Evolutionary conservation across 2,113 vertebrate genomes (phyloP), one percentile per base, ranked within the genome.

Genomic region (Danionella cerebrum): DNA sequence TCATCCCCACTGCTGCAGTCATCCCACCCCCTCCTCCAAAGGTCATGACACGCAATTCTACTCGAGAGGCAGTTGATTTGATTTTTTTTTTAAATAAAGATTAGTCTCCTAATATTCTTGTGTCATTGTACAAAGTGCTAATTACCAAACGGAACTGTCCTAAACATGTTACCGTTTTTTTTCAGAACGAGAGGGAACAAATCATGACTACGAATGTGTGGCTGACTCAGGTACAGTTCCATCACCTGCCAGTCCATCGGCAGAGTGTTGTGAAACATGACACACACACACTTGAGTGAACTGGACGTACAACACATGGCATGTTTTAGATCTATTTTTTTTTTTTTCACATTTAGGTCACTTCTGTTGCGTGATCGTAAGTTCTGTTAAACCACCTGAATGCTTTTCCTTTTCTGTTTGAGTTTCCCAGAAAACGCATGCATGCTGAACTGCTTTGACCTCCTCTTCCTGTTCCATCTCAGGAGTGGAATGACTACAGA

Each of bases 131-230:
- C 7, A 31, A 31, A 31, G 3, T 31, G 29, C 7, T 31, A 6
- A 9, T 3, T 33, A 6, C 6, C 13, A 36, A 62, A 31, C 5
- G 33, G 12, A 11, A 9, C 18, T 48, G 24, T 6, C 35, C 25
- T 67, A 13, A n/a, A n/a, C n/a, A n/a, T n/a, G n/a, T n/a, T n/a
- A n/a, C n/a, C 60, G 29, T 70, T 38, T 48, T 19, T 70, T 82
- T 57, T 39, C 78, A 90, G 89, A 90, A 90, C 52, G 89, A 90
- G 62, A 78, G 89, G 35, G 89, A 90, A 50, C 88, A 90, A 76
- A 89, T 90, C 31, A 90, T 90, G 89, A 90, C 88, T 0, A 90
- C 89, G 27, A 90, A 90, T 63, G 67, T 89, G 72, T 90, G 89
- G 89, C 82, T 90, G 59, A 88, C 70, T 58, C 89, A 90, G 89